A percentile compares a stretch with the other conserved stretches of the same genome.
Conservation (phyloP, 2,113 vertebrate genomes). For the Syngnathus floridae region DNA sequence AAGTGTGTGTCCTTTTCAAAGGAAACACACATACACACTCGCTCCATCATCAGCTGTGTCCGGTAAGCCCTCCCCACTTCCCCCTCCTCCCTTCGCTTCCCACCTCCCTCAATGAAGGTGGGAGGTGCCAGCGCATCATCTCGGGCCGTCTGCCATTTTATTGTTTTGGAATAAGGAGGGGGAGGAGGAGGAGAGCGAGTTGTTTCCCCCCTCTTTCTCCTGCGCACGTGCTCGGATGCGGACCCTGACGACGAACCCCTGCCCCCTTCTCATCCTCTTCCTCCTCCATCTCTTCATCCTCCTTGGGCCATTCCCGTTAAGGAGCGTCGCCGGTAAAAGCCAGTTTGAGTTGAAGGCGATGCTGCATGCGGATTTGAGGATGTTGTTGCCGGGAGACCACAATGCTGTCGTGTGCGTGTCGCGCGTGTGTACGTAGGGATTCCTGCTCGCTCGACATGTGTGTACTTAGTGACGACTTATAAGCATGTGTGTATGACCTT, state of each 20-base stretch:
- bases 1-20: conserved; percentile 11
- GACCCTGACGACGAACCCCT: conserved; percentile 21
- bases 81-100: conserved; percentile 19
- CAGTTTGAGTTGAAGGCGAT: conserved; percentile 1
- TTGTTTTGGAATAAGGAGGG: conserved; percentile 37
- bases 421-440: conserved; percentile 35
- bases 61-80: conserved; percentile 24
- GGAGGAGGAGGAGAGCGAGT: conserved; percentile 1
- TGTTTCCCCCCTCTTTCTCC: conserved; percentile 11
- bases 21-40: neutral
- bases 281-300: conserved; percentile 26
- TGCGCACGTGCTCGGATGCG: conserved; percentile 16
- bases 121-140: conserved; percentile 24
- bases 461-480: conserved; percentile 33
- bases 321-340: conserved; percentile 39
- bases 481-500: conserved; percentile 38
- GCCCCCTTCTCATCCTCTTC: conserved; percentile 20
- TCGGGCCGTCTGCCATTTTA: conserved; percentile 54
- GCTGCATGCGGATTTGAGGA: conserved; percentile 25
- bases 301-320: conserved; percentile 34
- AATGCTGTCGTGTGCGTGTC: conserved; percentile 39
- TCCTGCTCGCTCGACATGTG: conserved; percentile 48
- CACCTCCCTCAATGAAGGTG: conserved; percentile 30
- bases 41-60: conserved; percentile 13
- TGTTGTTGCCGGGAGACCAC: conserved; percentile 9